These are phyloP conservation scores for Oeneis ivallda DNA, from an alignment of 2,888 invertebrate species.

Conservation along the genomic window DNA sequence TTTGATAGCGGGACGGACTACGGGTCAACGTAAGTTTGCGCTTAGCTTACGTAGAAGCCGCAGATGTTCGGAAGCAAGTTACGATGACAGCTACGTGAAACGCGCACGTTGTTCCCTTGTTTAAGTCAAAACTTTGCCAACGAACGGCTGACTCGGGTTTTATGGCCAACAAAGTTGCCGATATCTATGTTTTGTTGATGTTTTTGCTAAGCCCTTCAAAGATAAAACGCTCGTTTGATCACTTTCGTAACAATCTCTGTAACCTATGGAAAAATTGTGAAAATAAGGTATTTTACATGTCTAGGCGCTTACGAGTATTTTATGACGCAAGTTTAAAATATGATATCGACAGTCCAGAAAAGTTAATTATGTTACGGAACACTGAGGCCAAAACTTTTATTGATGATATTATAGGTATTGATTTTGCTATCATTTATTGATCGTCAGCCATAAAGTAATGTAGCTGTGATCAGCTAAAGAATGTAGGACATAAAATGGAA, in stretches of 20 bases:
- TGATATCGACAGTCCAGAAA: no score
- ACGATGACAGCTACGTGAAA: constrained; percentile 32
- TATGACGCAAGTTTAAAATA: no score
- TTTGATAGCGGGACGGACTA: background rate
- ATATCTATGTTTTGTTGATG: constrained; percentile 28
- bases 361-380: no score
- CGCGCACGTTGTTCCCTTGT: constrained; percentile 28
- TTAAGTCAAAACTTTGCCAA: constrained; percentile 33
- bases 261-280: background rate
- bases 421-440: no score
- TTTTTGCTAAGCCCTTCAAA: constrained; percentile 14
- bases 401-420: no score
- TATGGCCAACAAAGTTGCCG: constrained; percentile 26
- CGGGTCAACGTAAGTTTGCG: background rate
- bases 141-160: constrained; percentile 29
- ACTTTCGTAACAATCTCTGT: constrained; percentile 8
- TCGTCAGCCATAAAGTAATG: no score
- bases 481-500: no score
- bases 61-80: constrained; percentile 36
- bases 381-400: no score
- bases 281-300: background rate
- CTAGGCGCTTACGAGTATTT: background rate
- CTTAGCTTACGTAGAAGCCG: constrained; percentile 23
- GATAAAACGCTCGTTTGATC: constrained; percentile 25
- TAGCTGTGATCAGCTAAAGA: no score